Evolutionary conservation across 2,888 invertebrate species (phyloP).

Genomic region (Folsomia candida): DNA sequence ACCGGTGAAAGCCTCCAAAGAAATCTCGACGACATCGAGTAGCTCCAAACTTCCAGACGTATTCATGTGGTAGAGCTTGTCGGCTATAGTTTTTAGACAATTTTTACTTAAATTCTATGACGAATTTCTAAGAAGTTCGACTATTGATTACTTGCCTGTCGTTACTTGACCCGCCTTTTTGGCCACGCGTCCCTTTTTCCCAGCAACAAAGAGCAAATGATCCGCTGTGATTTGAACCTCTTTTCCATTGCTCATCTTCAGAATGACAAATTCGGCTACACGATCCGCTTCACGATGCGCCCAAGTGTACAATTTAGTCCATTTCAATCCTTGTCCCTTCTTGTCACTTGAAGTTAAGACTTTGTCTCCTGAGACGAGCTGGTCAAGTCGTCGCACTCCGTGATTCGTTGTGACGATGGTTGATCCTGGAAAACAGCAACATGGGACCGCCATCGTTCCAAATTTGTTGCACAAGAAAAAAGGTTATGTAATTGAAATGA

Average conservation of each 20-base stretch:
- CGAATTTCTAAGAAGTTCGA: background rate
- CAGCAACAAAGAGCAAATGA: background rate
- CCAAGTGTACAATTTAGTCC: background rate
- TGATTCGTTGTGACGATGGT: background rate
- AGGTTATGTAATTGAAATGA: too few relatives aligned
- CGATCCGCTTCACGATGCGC: background rate
- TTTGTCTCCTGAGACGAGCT: background rate
- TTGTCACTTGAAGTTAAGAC: background rate
- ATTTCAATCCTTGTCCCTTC: background rate
- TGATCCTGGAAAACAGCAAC: background rate
- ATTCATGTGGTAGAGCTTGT: background rate
- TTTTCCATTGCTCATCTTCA: background rate
- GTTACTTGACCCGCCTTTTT: background rate
- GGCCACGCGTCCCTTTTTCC: background rate
- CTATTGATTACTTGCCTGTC: background rate
- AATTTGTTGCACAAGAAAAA: too few relatives aligned
- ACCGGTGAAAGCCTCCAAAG: background rate
- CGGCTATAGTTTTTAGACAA: too few relatives aligned
- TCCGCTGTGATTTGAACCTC: background rate
- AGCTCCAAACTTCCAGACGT: background rate
- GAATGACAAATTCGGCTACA: background rate
- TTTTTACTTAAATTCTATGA: too few relatives aligned
- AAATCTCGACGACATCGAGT: background rate
- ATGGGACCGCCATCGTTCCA: too few relatives aligned
- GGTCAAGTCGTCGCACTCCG: background rate